Evolutionary conservation across 2,113 vertebrate genomes (phyloP).

Genomic region (Mellivora capensis): DNA sequence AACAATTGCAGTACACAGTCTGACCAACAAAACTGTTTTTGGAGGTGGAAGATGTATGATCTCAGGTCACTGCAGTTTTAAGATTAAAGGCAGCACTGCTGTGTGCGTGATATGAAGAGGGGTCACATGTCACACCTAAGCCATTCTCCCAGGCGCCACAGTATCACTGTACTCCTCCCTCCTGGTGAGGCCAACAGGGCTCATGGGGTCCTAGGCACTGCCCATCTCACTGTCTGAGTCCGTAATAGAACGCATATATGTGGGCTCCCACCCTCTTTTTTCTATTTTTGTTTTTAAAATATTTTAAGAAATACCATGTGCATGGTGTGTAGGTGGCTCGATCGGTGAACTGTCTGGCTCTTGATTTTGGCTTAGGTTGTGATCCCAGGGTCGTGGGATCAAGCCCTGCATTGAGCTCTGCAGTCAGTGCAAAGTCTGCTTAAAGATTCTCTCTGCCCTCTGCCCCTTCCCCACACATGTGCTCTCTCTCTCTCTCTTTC

Average conservation of each 20-base stretch:
- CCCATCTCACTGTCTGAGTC: background rate
- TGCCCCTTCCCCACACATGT: background rate
- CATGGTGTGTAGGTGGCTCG: background rate
- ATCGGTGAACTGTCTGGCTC: background rate
- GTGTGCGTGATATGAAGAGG: background rate
- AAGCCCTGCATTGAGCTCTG: background rate
- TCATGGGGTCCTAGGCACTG: rapidly evolving
- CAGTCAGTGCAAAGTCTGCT: background rate
- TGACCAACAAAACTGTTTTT: background rate
- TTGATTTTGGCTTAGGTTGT: background rate
- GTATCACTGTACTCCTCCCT: background rate
- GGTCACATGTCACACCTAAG: background rate
- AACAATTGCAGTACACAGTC: background rate
- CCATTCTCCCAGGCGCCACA: background rate
- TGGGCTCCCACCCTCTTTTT: background rate
- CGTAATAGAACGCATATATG: background rate
- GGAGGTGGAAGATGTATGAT: background rate
- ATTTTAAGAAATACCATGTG: background rate
- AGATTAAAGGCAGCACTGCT: background rate
- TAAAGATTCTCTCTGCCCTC: background rate
- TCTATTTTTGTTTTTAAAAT: background rate
- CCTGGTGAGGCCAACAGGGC: background rate
- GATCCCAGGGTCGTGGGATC: background rate
- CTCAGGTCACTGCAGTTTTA: background rate
- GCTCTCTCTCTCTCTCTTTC: background rate